A percentile compares a stretch with the other conserved stretches of the same genome.
phyloP scores from a whole-genome alignment of 2,888 invertebrate species.

The Aproaerema taeniolella region DNA sequence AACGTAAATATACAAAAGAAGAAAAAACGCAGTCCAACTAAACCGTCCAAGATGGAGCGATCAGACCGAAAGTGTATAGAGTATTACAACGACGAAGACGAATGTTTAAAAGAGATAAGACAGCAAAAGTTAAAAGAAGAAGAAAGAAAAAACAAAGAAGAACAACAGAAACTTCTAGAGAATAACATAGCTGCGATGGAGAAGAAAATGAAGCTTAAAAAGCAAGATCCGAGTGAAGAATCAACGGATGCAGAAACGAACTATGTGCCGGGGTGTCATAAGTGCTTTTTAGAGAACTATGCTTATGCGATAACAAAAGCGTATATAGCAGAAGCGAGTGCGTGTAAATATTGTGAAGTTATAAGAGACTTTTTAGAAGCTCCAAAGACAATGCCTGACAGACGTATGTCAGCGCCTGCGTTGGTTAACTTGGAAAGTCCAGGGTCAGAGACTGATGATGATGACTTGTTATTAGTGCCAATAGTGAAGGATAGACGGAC shows the following conservation, averaged over 20 bases:
- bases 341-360: constrained; percentile 71
- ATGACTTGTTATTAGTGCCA: constrained; percentile 66
- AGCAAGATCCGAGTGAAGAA: constrained; percentile 60
- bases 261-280: constrained; percentile 64
- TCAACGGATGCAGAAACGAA: constrained; percentile 57
- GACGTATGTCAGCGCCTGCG: constrained; percentile 78
- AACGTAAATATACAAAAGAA: constrained; percentile 57
- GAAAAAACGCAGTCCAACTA: constrained; percentile 58
- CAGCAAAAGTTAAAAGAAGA: constrained; percentile 58
- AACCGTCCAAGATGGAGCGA: constrained; percentile 57
- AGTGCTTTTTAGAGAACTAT: constrained; percentile 70
- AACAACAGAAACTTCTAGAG: constrained; percentile 52
- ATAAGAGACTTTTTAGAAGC: constrained; percentile 65
- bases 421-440: constrained; percentile 64
- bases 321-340: constrained; percentile 57
- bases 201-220: constrained; percentile 47
- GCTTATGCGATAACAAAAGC: constrained; percentile 67
- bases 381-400: constrained; percentile 53
- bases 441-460: constrained; percentile 62
- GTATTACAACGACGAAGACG: constrained; percentile 81
- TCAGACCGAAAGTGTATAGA: constrained; percentile 61
- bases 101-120: constrained; percentile 75
- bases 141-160: constrained; percentile 50
- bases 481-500: constrained; percentile 65
- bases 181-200: constrained; percentile 50